Percentiles rank a stretch among this genome's conserved stretches.
phyloP scores from a whole-genome alignment of 1,140 invertebrate species.

The Bacillus rossius region DNA sequence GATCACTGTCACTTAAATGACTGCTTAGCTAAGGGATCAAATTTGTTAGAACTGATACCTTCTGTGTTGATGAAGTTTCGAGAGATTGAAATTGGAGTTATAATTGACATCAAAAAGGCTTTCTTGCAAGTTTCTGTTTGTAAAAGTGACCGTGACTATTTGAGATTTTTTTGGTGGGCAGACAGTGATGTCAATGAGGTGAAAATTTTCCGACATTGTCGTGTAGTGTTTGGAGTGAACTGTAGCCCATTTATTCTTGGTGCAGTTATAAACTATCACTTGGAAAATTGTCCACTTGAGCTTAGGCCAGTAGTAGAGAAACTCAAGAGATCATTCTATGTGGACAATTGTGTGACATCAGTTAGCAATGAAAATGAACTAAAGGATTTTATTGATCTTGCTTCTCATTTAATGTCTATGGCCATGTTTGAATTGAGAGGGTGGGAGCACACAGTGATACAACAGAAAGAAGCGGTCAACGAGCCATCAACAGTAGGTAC shows the following conservation, averaged over 20 bases:
- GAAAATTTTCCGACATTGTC: constrained; percentile 23
- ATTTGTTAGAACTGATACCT: constrained; percentile 39
- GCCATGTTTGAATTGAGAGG: constrained; percentile 30
- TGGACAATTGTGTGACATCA: constrained; percentile 28
- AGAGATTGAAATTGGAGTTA: constrained; percentile 31
- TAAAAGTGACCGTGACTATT: constrained; percentile 29
- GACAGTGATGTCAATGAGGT: constrained; percentile 15
- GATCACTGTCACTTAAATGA: constrained; percentile 34
- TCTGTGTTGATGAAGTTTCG: constrained; percentile 37
- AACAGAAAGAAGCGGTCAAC: not conserved
- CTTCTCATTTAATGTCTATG: constrained; percentile 19
- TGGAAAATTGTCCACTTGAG: constrained; percentile 8
- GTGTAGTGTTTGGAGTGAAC: constrained; percentile 25
- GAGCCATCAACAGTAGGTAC: constrained; percentile 15
- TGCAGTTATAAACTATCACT: constrained; percentile 10
- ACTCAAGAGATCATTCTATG: constrained; percentile 23
- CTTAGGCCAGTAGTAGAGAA: constrained; percentile 12
- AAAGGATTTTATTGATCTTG: constrained; percentile 17
- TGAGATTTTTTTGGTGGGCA: constrained; percentile 37
- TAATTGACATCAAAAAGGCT: constrained; percentile 39
- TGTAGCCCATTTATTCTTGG: constrained; percentile 18
- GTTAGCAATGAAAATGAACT: constrained; percentile 21
- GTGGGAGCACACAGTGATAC: constrained; percentile 23
- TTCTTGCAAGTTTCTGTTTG: constrained; percentile 38
- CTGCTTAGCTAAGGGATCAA: constrained; percentile 37